A percentile compares a stretch with the other conserved stretches of the same genome.
Conservation (phyloP, 2,113 vertebrate genomes). For the Myotis lucifugus region DNA sequence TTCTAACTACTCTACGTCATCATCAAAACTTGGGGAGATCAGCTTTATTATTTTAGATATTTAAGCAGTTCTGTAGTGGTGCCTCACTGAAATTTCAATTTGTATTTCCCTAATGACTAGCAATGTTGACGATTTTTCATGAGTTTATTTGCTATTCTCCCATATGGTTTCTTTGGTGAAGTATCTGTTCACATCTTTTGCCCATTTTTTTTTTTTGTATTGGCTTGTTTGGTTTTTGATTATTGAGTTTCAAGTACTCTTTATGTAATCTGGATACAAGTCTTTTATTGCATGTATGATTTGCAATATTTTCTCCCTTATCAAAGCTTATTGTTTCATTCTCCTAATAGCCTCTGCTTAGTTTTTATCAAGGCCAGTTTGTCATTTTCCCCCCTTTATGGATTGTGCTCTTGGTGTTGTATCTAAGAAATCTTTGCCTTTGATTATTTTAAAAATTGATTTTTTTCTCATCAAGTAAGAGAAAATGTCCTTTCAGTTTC, state of each 20-base stretch:
- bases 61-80: accelerated
- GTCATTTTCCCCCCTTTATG: neutral
- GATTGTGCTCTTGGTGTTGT: neutral
- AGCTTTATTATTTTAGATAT: neutral
- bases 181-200: neutral
- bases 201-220: neutral
- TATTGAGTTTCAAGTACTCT: neutral
- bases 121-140: neutral
- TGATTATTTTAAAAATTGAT: slow-evolving; percentile 52
- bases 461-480: slow-evolving; percentile 53
- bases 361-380: slow-evolving; percentile 42
- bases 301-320: neutral
- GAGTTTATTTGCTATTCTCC: neutral
- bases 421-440: slow-evolving; percentile 40
- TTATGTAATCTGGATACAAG: neutral
- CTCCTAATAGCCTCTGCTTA: neutral
- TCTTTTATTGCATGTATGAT: neutral
- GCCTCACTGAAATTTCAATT: neutral
- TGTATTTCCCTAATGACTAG: neutral
- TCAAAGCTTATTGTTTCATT: neutral
- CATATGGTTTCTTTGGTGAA: neutral
- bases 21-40: too few relatives aligned
- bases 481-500: slow-evolving; percentile 47
- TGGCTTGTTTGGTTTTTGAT: neutral
- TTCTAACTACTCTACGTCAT: accelerated